Conservation (phyloP, 2,113 vertebrate species). For the Xiphophorus maculatus region DNA sequence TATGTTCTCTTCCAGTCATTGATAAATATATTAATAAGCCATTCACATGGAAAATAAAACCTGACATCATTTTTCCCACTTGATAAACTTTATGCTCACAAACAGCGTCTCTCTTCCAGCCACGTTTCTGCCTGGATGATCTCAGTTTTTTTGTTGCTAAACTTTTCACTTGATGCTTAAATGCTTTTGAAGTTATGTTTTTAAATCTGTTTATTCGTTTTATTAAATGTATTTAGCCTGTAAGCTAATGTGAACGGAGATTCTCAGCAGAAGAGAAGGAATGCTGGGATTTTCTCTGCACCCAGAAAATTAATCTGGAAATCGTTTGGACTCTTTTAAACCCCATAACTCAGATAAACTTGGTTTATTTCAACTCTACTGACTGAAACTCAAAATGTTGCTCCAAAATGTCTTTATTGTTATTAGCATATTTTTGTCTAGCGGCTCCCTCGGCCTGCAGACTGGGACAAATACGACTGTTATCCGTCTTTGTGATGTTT, state of each 20-base stretch:
- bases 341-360: not conserved
- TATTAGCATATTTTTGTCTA: slow-evolving; percentile 55
- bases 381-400: slow-evolving; percentile 10
- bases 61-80: not conserved
- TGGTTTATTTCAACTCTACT: not conserved
- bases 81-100: not conserved
- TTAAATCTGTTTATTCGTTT: not conserved
- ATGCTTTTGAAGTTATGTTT: not conserved
- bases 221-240: not conserved
- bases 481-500: not conserved
- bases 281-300: not conserved
- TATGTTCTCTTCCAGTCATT: not conserved
- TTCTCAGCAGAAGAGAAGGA: not conserved
- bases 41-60: not conserved
- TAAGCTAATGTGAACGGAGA: not conserved
- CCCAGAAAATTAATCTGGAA: not conserved
- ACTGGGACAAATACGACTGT: slow-evolving; percentile 15
- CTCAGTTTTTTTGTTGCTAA: not conserved
- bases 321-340: too few relatives aligned
- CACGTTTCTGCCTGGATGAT: not conserved
- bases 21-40: not conserved
- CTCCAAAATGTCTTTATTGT: slow-evolving; percentile 9
- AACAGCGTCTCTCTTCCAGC: not conserved
- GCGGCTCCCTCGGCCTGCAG: slow-evolving; percentile 7
- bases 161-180: not conserved